These are phyloP conservation scores for Zaprionus bogoriensis DNA, from an alignment of 2,888 invertebrate species.

Conservation along the genomic window DNA sequence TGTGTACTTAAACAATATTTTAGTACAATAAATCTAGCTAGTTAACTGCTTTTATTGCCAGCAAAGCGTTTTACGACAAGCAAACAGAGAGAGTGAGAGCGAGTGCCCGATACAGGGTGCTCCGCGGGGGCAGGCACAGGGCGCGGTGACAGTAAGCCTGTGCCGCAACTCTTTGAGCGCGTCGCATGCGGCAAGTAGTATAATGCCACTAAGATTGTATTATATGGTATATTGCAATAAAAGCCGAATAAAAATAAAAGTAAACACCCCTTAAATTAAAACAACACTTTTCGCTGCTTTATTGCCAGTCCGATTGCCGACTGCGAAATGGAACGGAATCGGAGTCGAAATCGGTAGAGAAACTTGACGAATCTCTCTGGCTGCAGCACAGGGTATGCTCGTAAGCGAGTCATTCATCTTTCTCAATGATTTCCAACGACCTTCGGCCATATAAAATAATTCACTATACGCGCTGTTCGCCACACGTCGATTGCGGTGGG, in stretches of 20 bases:
- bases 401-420: constrained; percentile 23
- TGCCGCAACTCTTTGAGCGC: constrained; percentile 49
- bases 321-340: constrained; percentile 9
- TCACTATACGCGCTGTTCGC: constrained; percentile 40
- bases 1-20: constrained; percentile 74
- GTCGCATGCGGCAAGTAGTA: constrained; percentile 44
- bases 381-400: not conserved
- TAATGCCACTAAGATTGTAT: constrained; percentile 60
- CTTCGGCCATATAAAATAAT: constrained; percentile 50
- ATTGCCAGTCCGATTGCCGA: constrained; percentile 15
- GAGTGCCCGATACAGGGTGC: constrained; percentile 28
- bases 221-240: constrained; percentile 61
- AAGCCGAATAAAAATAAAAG: constrained; percentile 54
- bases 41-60: constrained; percentile 77
- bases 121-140: not conserved
- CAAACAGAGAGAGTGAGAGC: no score
- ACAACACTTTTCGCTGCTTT: constrained; percentile 50
- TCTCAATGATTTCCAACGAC: constrained; percentile 42
- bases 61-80: constrained; percentile 76
- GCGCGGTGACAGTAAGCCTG: constrained; percentile 12
- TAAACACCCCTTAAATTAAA: constrained; percentile 63
- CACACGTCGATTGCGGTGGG: constrained; percentile 13
- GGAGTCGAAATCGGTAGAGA: not conserved
- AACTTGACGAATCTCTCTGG: not conserved
- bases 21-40: constrained; percentile 78